Evolutionary conservation across 2,113 vertebrate species (phyloP).

Genomic region (Opisthocomus hoazin): DNA sequence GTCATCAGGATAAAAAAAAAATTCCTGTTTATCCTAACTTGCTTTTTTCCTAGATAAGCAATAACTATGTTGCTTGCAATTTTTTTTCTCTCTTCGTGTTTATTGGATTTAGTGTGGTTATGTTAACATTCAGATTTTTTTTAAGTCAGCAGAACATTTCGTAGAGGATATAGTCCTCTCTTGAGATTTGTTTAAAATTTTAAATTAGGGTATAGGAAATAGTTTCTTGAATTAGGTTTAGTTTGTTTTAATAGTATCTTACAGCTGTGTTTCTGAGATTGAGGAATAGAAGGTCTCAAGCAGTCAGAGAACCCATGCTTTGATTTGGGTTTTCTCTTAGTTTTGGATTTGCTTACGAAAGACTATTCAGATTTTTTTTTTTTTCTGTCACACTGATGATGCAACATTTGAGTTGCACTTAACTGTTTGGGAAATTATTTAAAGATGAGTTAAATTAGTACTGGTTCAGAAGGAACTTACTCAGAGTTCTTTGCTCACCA

Average conservation of each 20-base stretch:
- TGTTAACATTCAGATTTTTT: slow-evolving; percentile 2
- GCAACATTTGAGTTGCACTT: not conserved
- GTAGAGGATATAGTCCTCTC: not conserved
- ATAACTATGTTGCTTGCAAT: not conserved
- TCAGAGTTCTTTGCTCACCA: not conserved
- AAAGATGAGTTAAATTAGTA: not conserved
- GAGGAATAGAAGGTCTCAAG: not conserved
- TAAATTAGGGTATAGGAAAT: not conserved
- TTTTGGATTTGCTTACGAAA: not conserved
- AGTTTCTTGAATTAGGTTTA: not conserved
- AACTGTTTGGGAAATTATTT: not conserved
- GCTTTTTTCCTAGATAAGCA: slow-evolving; percentile 13
- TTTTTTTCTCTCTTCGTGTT: not conserved
- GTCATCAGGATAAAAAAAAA: not conserved
- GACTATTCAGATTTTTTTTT: not conserved
- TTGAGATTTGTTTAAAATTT: not conserved
- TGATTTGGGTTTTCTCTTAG: not conserved
- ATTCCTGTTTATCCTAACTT: not conserved
- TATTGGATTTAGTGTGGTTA: not conserved
- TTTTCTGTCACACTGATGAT: not conserved
- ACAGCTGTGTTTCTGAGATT: not conserved
- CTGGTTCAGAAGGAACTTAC: not conserved
- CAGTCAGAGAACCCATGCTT: not conserved
- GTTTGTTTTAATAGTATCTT: not conserved
- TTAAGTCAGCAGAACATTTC: slow-evolving; percentile 1